phyloP scores from a whole-genome alignment of 2,888 invertebrate genomes.

The Allophyes oxyacanthae region DNA sequence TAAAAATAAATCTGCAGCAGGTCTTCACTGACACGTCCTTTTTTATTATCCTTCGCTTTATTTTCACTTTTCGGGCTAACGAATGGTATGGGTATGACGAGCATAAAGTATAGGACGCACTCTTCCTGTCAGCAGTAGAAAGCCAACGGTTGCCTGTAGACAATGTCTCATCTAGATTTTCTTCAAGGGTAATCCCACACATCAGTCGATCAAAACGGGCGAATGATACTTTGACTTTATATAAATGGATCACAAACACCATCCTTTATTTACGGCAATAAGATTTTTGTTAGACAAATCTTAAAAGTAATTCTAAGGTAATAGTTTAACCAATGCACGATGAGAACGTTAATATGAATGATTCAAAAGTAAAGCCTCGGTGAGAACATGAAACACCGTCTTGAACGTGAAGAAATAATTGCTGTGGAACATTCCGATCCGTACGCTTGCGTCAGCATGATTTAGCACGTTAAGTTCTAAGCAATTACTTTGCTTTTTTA shows the following conservation, averaged over 20 bases:
- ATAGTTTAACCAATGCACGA: not conserved
- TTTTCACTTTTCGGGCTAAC: conserved; percentile 60
- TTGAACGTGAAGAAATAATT: conserved; percentile 33
- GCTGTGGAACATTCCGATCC: conserved; percentile 18
- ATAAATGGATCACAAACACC: conserved; percentile 24
- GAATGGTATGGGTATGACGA: conserved; percentile 56
- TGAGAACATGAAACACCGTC: conserved; percentile 20
- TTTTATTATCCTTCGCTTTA: conserved; percentile 70
- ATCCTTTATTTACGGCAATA: not conserved
- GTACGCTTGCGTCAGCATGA: conserved; percentile 8
- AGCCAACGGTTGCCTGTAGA: conserved; percentile 26
- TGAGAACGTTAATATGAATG: conserved; percentile 18
- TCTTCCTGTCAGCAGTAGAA: conserved; percentile 23
- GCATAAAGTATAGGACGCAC: conserved; percentile 34
- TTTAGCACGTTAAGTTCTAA: conserved; percentile 23
- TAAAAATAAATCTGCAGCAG: conserved; percentile 68
- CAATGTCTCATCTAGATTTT: conserved; percentile 28
- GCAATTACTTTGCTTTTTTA: conserved; percentile 46
- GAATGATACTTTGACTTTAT: conserved; percentile 24
- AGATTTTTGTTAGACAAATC: too few species aligned
- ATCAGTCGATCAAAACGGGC: conserved; percentile 22
- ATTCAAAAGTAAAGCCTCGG: conserved; percentile 16
- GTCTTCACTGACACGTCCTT: conserved; percentile 66
- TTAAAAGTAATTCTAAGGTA: too few species aligned
- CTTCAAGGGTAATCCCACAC: conserved; percentile 17